Evolutionary conservation across 2,797 vertebrate genomes (phyloP), one percentile per base, ranked within the genome.

Genomic region (Clarias fuscus): DNA sequence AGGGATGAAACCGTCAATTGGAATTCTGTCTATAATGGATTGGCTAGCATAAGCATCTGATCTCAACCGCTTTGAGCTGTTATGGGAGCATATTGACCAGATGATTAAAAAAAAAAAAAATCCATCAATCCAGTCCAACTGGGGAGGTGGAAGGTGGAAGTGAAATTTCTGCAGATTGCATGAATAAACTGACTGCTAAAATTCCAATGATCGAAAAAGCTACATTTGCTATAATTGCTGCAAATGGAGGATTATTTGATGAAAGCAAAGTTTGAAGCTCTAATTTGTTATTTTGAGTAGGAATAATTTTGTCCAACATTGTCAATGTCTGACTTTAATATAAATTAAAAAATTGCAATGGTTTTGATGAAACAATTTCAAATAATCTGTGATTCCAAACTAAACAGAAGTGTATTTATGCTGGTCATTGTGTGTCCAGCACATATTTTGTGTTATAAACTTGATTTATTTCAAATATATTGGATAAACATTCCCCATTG

Each of bases 1-100:
- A 33, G 27, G 18, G 75, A 58, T 58, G 27, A 77, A 77, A 62
- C 30, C 14, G 11, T 15, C 58, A 62, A 20, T 59, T 79, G 77
- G 58, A 79, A 62, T 62, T 37, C 75, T 14, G 58, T 79, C 58
- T 61, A 18, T 79, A 24, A 37, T 79, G 76, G 58, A 79, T 14
- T 40, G 56, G 58, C 10, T 14, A 33, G 58, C 33, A 0, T 20
- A 79, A 40, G 61, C 77, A 79, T 13, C 13, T 0, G 77, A 79
- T 78, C 11, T 61, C 30, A 61, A 61, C 18, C 58, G 1, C 22
- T 15, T 79, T 77, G n/a, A 10, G 10, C 27, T 77, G 75, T 11
- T 77, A 18, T 20, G 4, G 18, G 27, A 59, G 18, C 3, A 61
- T 27, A 10, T 61, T 59, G 27, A 22, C 27, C 56, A 61, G 76